Conservation (phyloP, 2,888 invertebrate genomes). For the Drosophila conformis region DNA sequence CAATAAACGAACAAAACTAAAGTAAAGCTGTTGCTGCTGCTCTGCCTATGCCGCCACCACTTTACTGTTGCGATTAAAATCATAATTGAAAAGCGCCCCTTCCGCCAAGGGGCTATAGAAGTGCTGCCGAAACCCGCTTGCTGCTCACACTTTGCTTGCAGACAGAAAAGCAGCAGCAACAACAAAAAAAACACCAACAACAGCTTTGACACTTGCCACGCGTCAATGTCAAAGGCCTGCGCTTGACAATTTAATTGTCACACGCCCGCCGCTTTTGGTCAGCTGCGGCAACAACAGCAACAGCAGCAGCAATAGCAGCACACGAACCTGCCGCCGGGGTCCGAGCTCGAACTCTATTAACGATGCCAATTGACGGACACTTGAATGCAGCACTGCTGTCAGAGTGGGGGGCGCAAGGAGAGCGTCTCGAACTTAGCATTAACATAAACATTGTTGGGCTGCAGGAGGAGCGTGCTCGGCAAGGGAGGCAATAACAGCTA, state of each 20-base stretch:
- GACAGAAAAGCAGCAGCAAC: constrained; percentile 19
- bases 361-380: constrained; percentile 80
- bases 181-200: constrained; percentile 32
- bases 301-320: constrained; percentile 21
- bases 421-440: constrained; percentile 54
- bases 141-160: constrained; percentile 19
- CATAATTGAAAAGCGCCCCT: constrained; percentile 70
- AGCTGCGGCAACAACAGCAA: constrained; percentile 22
- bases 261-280: constrained; percentile 81
- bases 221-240: constrained; percentile 67
- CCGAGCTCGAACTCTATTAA: constrained; percentile 71
- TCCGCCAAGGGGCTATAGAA: constrained; percentile 18
- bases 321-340: constrained; percentile 61
- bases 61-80: constrained; percentile 61
- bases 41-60: constrained; percentile 32
- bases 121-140: constrained; percentile 10
- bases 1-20: constrained; percentile 15
- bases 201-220: constrained; percentile 73
- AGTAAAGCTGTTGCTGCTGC: constrained; percentile 39
- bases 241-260: constrained; percentile 82
- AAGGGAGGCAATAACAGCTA: constrained; percentile 49
- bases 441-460: constrained; percentile 71
- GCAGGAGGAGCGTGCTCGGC: constrained; percentile 8
- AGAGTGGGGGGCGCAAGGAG: constrained; percentile 35
- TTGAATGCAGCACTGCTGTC: constrained; percentile 75